Conservation (phyloP, 30 jellyfish, hydroid and myxozoan genomes). For the Aurelia sp. region DNA sequence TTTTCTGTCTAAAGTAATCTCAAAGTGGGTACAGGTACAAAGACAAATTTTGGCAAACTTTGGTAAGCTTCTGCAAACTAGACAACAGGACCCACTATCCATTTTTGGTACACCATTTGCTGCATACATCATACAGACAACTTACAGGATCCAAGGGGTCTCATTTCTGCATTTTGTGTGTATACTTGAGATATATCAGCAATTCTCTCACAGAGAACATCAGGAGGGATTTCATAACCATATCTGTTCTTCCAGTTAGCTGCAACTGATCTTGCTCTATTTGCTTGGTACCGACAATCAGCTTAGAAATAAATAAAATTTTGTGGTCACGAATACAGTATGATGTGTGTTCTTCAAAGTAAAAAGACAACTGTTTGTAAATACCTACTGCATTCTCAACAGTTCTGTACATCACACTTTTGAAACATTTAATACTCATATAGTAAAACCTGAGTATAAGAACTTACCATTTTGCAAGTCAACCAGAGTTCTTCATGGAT, state of each 20-base stretch:
- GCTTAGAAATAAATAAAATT: conserved; percentile 43
- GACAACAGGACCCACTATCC: too few relatives aligned
- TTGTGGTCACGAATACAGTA: too few relatives aligned
- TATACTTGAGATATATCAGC: conserved; percentile 94
- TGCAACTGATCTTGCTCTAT: conserved; percentile 93
- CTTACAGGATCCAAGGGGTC: conserved; percentile 98
- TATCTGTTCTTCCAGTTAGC: conserved; percentile 87
- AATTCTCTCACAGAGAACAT: conserved; percentile 76
- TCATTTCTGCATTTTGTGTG: conserved; percentile 98
- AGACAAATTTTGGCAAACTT: too few relatives aligned
- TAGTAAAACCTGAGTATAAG: too few relatives aligned
- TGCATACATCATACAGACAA: too few relatives aligned
- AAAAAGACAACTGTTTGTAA: neutral
- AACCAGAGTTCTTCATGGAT: too few relatives aligned
- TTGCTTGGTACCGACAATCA: conserved; percentile 94
- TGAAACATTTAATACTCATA: too few relatives aligned
- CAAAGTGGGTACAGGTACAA: too few relatives aligned
- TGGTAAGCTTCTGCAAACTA: too few relatives aligned
- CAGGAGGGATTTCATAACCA: conserved; percentile 96
- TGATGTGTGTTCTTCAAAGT: neutral
- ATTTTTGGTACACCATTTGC: too few relatives aligned
- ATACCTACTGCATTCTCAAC: neutral
- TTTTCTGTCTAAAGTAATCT: too few relatives aligned
- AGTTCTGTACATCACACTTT: neutral
- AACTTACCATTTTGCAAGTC: too few relatives aligned